phyloP scores from a whole-genome alignment of 2,888 invertebrate species.

The Steromphala cineraria region DNA sequence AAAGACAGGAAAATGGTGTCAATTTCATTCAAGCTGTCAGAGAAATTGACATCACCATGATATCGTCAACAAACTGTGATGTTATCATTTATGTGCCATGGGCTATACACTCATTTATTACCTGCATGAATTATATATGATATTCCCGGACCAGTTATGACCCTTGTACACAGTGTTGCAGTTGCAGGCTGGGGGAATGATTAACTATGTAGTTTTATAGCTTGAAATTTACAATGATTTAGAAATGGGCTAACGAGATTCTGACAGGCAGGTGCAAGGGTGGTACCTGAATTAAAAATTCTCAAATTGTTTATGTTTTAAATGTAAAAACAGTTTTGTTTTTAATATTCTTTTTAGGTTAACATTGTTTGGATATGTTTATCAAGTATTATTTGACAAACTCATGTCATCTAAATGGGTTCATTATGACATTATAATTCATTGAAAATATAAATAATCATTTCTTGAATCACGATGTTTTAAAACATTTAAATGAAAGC shows the following conservation, averaged over 20 bases:
- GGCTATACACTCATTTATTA: neutral
- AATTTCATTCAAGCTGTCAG: neutral
- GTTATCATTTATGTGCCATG: neutral
- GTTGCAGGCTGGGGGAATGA: neutral
- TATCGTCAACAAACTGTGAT: neutral
- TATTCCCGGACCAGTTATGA: neutral
- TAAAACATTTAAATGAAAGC: too few relatives aligned
- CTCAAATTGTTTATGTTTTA: neutral
- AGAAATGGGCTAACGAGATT: neutral
- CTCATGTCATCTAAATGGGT: too few relatives aligned
- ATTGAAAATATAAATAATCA: too few relatives aligned
- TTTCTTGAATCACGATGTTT: too few relatives aligned
- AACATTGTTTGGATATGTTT: too few relatives aligned
- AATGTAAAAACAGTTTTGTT: neutral
- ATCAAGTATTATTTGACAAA: too few relatives aligned
- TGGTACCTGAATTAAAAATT: neutral
- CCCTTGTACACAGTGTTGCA: neutral
- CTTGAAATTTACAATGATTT: neutral
- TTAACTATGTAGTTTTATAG: neutral
- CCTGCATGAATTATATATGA: neutral
- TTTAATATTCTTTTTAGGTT: too few relatives aligned
- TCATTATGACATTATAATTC: too few relatives aligned
- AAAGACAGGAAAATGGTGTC: neutral
- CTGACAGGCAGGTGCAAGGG: neutral
- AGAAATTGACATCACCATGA: neutral